These are phyloP conservation scores for Hemiprocne comata DNA, from an alignment of 2,113 vertebrate genomes.

Conservation along the genomic window DNA sequence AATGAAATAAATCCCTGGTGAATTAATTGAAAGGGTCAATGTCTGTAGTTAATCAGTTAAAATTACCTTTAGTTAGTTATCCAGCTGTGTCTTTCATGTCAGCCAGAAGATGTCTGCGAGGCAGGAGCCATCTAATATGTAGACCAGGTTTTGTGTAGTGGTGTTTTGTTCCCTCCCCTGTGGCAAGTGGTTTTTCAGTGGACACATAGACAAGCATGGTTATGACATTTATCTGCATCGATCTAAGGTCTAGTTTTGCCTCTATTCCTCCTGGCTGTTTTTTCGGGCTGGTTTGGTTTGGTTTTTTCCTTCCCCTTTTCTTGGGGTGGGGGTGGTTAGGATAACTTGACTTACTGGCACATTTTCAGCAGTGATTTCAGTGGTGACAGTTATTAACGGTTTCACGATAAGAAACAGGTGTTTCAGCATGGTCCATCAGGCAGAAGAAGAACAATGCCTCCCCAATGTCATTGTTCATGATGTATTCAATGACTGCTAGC, in stretches of 20 bases:
- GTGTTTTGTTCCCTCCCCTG: neutral
- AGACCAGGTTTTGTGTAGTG: neutral
- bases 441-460: conserved; percentile 60
- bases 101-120: neutral
- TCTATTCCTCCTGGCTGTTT: neutral
- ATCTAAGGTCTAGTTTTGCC: neutral
- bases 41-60: conserved; percentile 41
- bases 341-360: conserved; percentile 57
- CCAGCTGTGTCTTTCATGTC: conserved; percentile 23
- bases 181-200: neutral
- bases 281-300: neutral
- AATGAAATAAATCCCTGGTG: neutral
- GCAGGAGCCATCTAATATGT: neutral
- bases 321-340: neutral
- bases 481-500: conserved; percentile 41
- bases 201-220: neutral
- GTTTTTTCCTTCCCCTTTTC: neutral
- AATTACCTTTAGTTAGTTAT: conserved; percentile 8
- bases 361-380: conserved; percentile 39
- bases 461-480: conserved; percentile 44
- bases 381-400: conserved; percentile 59
- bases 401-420: conserved; percentile 70
- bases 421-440: conserved; percentile 42
- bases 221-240: neutral
- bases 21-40: conserved; percentile 33